phyloP scores from a whole-genome alignment of 1,140 invertebrate genomes.

The Drosophila willistoni region DNA sequence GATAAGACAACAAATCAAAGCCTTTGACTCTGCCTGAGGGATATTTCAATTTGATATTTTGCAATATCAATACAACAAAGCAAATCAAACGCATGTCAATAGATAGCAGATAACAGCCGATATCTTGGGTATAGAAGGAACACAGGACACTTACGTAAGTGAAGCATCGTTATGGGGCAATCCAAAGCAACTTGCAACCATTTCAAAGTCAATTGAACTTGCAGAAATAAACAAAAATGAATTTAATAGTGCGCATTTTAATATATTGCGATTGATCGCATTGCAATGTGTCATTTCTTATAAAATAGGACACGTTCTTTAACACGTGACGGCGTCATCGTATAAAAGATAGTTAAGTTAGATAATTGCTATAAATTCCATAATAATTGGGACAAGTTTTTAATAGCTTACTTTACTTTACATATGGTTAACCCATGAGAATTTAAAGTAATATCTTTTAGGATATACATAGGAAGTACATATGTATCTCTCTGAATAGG shows the following conservation, averaged over 20 bases:
- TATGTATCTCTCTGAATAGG: too few species aligned
- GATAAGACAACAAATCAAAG: constrained; percentile 15
- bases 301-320: constrained; percentile 52
- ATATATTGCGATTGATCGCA: constrained; percentile 43
- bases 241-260: constrained; percentile 55
- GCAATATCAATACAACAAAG: constrained; percentile 23
- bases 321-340: constrained; percentile 43
- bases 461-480: too few species aligned
- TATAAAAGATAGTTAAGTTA: not conserved
- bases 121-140: constrained; percentile 24
- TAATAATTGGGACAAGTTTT: too few species aligned
- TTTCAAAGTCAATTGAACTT: constrained; percentile 74
- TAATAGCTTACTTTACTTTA: too few species aligned
- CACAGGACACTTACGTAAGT: constrained; percentile 42
- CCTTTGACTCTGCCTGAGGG: not conserved
- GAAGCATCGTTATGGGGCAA: constrained; percentile 23
- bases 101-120: constrained; percentile 19
- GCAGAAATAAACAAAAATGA: constrained; percentile 45
- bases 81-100: constrained; percentile 47
- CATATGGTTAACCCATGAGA: too few species aligned
- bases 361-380: not conserved
- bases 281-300: constrained; percentile 14
- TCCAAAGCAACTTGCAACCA: constrained; percentile 56
- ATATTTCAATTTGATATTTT: constrained; percentile 13
- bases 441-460: too few species aligned